These are phyloP conservation scores for Noctua comes DNA, from an alignment of 2,888 invertebrate genomes.

Conservation along the genomic window DNA sequence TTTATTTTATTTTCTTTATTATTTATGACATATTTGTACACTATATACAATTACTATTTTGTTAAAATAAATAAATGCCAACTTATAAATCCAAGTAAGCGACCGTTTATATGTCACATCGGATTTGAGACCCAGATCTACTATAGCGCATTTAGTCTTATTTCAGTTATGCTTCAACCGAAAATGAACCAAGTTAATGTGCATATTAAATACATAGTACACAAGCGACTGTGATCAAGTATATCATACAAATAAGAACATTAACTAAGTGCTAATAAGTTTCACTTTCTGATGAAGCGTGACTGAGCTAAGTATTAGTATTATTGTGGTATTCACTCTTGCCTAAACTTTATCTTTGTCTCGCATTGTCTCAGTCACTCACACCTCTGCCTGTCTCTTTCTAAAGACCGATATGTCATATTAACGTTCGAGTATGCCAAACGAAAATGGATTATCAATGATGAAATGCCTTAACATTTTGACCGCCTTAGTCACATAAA, in stretches of 20 bases:
- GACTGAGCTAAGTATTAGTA: not conserved
- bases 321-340: not conserved
- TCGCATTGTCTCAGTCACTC: not conserved
- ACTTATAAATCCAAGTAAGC: not conserved
- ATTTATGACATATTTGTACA: slow-evolving; percentile 64
- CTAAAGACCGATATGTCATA: not conserved
- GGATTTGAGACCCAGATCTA: not conserved
- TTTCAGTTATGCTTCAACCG: not conserved
- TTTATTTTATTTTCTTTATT: slow-evolving; percentile 21
- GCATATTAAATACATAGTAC: not conserved
- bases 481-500: too few species aligned
- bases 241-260: not conserved
- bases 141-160: not conserved
- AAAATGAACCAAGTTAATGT: not conserved
- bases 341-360: not conserved
- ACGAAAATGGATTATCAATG: not conserved
- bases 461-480: too few species aligned
- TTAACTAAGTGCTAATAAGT: not conserved
- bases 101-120: not conserved
- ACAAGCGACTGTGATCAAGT: not conserved
- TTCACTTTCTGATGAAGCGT: not conserved
- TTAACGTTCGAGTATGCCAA: not conserved
- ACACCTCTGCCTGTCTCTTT: not conserved
- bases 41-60: slow-evolving; percentile 61
- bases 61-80: slow-evolving; percentile 49